These are phyloP conservation scores for Perizoma flavofasciatum DNA, from an alignment of 2,888 invertebrate genomes.

Conservation along the genomic window DNA sequence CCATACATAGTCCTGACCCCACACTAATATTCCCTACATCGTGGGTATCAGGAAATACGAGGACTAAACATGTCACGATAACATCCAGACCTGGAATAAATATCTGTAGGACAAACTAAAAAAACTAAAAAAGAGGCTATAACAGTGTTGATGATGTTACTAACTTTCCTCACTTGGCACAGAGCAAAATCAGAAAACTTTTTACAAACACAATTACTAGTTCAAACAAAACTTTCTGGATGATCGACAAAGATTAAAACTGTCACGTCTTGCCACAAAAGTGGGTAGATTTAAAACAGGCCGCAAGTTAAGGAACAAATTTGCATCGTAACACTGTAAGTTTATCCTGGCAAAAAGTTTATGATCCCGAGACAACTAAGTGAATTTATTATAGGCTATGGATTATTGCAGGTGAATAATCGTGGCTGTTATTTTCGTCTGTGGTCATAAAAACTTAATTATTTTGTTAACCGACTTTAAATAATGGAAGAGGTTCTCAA, in stretches of 20 bases:
- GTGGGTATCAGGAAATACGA: too few relatives aligned
- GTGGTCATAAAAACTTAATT: background rate
- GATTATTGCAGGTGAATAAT: conserved; percentile 7
- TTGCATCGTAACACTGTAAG: conserved; percentile 68
- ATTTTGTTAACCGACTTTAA: too few relatives aligned
- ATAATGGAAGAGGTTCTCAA: too few relatives aligned
- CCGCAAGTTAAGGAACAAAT: conserved; percentile 62
- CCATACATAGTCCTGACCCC: too few relatives aligned
- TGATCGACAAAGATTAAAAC: conserved; percentile 25
- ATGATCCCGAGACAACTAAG: conserved; percentile 55
- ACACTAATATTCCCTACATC: too few relatives aligned
- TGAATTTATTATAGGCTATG: conserved; percentile 57
- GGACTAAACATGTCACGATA: too few relatives aligned
- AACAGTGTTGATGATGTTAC: background rate
- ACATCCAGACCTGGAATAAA: too few relatives aligned
- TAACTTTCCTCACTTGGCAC: conserved; percentile 1
- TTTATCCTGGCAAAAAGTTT: conserved; percentile 63
- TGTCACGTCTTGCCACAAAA: conserved; percentile 43
- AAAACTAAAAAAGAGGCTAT: too few relatives aligned
- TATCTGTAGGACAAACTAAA: too few relatives aligned
- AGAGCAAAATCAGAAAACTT: conserved; percentile 10
- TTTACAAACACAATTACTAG: conserved; percentile 9
- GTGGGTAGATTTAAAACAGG: conserved; percentile 51
- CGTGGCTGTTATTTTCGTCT: background rate
- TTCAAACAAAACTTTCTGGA: conserved; percentile 8